A percentile compares a stretch with the other conserved stretches of the same genome.
These are phyloP conservation scores for Neodontobutis hainanensis DNA, from an alignment of 2,113 vertebrate genomes.

Conservation along the genomic window DNA sequence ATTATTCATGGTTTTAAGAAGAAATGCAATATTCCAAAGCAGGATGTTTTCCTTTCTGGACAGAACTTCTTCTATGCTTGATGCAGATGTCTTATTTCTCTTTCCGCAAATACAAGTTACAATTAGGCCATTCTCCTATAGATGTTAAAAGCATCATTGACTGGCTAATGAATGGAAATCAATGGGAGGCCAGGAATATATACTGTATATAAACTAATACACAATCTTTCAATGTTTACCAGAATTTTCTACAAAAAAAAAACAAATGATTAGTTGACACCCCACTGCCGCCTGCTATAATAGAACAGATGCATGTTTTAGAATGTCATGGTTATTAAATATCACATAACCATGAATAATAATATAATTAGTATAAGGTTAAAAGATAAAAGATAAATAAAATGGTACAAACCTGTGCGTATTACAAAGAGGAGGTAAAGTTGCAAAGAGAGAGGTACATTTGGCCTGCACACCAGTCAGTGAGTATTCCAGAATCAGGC, in stretches of 20 bases:
- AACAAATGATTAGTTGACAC: constrained; percentile 10
- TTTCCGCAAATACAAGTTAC: constrained; percentile 4
- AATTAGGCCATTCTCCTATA: neutral
- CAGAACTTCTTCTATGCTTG: neutral
- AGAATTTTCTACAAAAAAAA: too few species aligned
- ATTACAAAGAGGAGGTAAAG: constrained; percentile 2
- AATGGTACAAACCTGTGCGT: constrained; percentile 9
- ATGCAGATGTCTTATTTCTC: constrained; percentile 2
- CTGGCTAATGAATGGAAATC: constrained; percentile 18
- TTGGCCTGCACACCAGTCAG: constrained; percentile 56
- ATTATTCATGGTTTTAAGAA: neutral
- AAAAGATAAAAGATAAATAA: neutral
- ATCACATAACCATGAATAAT: neutral
- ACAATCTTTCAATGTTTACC: too few species aligned
- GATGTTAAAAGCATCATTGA: constrained; percentile 20
- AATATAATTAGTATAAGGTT: neutral
- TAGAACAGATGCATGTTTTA: constrained; percentile 23
- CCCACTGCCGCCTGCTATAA: constrained; percentile 37
- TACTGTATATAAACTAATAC: neutral
- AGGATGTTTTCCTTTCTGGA: constrained; percentile 5
- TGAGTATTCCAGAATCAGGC: constrained; percentile 71
- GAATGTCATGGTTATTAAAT: neutral
- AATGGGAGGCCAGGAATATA: constrained; percentile 8
- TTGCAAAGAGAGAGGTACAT: constrained; percentile 38
- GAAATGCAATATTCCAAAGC: neutral